Conservation (phyloP, 1,140 invertebrate species). For the Tetramorium simillimum region DNA sequence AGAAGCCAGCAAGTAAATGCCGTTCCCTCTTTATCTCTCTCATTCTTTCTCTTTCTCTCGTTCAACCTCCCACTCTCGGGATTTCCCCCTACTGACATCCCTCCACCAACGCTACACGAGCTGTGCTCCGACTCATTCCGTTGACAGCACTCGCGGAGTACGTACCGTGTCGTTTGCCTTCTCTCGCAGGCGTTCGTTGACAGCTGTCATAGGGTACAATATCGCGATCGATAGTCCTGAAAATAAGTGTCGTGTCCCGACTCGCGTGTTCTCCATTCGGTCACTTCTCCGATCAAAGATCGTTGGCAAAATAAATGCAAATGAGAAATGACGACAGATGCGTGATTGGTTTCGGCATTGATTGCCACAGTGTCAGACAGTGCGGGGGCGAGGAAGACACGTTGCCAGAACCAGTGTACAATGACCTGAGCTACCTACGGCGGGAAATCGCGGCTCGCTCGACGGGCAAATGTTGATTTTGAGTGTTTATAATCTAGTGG, state of each 20-base stretch:
- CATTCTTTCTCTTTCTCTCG: slow-evolving; percentile 5
- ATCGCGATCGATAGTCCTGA: neutral
- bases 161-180: slow-evolving; percentile 14
- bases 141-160: slow-evolving; percentile 73
- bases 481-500: slow-evolving; percentile 80
- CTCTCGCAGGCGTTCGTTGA: slow-evolving; percentile 42
- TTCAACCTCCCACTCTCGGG: slow-evolving; percentile 13
- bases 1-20: neutral
- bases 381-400: slow-evolving; percentile 4
- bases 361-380: slow-evolving; percentile 48
- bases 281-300: neutral
- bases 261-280: neutral
- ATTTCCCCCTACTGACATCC: slow-evolving; percentile 24
- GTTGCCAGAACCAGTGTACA: slow-evolving; percentile 23
- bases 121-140: slow-evolving; percentile 72
- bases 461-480: slow-evolving; percentile 81
- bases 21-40: neutral
- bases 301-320: neutral
- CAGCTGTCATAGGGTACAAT: slow-evolving; percentile 57
- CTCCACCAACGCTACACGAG: slow-evolving; percentile 54
- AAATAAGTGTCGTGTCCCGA: neutral
- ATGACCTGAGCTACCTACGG: slow-evolving; percentile 63
- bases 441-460: slow-evolving; percentile 10
- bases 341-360: slow-evolving; percentile 58
- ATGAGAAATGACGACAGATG: slow-evolving; percentile 56